Evolutionary conservation across 2,113 vertebrate species (phyloP).

Genomic region (Choloepus hoffmanni): DNA sequence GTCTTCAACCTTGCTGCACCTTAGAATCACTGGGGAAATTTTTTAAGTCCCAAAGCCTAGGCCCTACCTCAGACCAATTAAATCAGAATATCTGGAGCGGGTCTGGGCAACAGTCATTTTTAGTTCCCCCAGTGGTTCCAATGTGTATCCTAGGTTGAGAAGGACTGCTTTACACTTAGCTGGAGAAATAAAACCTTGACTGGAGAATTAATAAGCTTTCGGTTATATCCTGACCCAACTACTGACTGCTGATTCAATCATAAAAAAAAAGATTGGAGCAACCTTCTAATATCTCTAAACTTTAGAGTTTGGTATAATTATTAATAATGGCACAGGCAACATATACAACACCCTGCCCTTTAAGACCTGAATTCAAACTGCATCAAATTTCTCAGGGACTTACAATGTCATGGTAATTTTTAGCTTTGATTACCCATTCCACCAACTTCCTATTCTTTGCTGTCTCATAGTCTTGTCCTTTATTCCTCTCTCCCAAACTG

Average conservation of each 20-base stretch:
- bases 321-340: neutral
- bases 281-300: neutral
- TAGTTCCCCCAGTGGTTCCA: neutral
- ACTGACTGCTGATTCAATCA: neutral
- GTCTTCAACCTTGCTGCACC: neutral
- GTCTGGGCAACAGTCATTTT: neutral
- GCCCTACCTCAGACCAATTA: neutral
- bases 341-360: neutral
- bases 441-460: neutral
- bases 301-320: neutral
- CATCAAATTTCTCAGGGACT: neutral
- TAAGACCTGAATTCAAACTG: neutral
- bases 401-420: neutral
- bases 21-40: neutral
- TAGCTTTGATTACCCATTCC: neutral
- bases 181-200: neutral
- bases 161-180: neutral
- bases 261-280: neutral
- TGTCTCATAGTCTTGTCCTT: neutral
- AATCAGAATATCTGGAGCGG: neutral
- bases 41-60: neutral
- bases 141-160: neutral
- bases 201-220: neutral
- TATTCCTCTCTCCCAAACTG: neutral
- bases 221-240: neutral